Evolutionary conservation across 2,888 invertebrate genomes (phyloP).

Genomic region (Scotopteryx bipunctaria): DNA sequence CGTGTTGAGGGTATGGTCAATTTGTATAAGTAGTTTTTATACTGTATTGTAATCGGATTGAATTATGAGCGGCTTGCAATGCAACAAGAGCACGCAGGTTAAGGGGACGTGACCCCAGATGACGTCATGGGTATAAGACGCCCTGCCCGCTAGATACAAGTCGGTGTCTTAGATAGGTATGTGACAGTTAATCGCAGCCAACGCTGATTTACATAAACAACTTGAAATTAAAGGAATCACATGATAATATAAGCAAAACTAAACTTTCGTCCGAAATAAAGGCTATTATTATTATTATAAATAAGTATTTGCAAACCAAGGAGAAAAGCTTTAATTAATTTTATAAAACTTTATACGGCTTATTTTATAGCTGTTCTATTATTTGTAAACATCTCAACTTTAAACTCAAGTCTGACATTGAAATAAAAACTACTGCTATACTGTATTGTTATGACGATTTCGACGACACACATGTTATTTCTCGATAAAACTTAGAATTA

Average conservation of each 20-base stretch:
- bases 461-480: constrained; percentile 13
- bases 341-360: too few species aligned
- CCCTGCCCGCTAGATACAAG: constrained; percentile 58
- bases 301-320: too few species aligned
- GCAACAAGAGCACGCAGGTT: constrained; percentile 61
- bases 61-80: constrained; percentile 54
- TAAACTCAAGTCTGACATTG: neutral
- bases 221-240: constrained; percentile 14
- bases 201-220: constrained; percentile 37
- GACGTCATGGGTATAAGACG: constrained; percentile 55
- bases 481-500: constrained; percentile 37
- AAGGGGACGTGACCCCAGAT: constrained; percentile 61
- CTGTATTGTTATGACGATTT: constrained; percentile 9
- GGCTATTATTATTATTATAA: too few species aligned
- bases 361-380: neutral
- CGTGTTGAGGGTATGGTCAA: neutral
- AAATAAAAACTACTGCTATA: constrained; percentile 1
- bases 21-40: constrained; percentile 25
- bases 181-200: constrained; percentile 42
- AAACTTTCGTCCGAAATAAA: too few species aligned
- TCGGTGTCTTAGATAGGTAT: constrained; percentile 52
- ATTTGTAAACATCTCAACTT: neutral
- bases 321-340: too few species aligned
- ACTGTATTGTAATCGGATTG: constrained; percentile 53
- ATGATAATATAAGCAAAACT: constrained; percentile 5